phyloP scores from a whole-genome alignment of 2,888 invertebrate genomes.

The Heliconius ismenius region DNA sequence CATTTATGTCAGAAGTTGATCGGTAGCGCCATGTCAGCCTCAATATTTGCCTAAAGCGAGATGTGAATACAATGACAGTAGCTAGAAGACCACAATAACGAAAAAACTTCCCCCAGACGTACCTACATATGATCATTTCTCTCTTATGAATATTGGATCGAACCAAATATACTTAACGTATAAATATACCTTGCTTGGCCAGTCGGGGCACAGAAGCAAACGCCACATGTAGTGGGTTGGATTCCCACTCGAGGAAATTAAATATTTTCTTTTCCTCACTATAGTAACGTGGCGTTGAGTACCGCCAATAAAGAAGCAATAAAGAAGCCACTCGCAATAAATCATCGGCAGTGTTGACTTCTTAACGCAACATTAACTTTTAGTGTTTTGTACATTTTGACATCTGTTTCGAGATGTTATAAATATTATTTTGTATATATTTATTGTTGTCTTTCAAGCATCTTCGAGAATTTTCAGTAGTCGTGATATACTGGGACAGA shows the following conservation, averaged over 20 bases:
- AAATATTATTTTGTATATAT: background rate
- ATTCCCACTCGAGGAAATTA: too few relatives aligned
- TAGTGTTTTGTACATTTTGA: background rate
- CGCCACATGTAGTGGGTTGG: too few relatives aligned
- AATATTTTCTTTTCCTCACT: too few relatives aligned
- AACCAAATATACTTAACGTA: conserved; percentile 15
- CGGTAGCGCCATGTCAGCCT: too few relatives aligned
- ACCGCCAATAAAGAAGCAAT: background rate
- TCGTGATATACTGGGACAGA: too few relatives aligned
- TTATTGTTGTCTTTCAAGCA: background rate
- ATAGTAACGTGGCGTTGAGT: too few relatives aligned
- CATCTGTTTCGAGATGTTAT: background rate
- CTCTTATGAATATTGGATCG: conserved; percentile 47
- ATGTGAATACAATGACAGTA: background rate
- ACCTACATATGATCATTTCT: conserved; percentile 67
- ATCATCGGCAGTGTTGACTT: conserved; percentile 4
- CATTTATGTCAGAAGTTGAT: too few relatives aligned
- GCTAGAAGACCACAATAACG: conserved; percentile 29
- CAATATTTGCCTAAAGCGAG: too few relatives aligned
- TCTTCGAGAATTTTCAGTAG: background rate
- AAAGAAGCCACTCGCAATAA: conserved; percentile 3
- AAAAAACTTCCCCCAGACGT: conserved; percentile 66
- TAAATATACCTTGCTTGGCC: background rate
- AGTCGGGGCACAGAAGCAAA: too few relatives aligned
- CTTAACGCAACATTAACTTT: conserved; percentile 9